Evolutionary conservation across 2,797 vertebrate species (phyloP).

Genomic region (Gymnocypris eckloni): DNA sequence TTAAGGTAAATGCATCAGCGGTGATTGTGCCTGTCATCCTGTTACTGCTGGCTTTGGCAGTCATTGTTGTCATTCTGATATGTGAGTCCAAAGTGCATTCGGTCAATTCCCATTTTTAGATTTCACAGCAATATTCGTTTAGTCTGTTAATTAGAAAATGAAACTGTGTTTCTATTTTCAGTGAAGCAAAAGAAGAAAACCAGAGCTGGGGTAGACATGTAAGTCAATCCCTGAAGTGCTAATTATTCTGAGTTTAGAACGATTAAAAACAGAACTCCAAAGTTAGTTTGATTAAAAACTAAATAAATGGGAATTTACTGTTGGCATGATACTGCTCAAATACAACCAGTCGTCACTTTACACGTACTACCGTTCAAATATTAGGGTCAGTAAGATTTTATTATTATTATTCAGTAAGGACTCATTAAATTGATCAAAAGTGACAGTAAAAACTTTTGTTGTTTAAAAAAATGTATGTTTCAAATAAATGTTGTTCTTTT

Average conservation of each 20-base stretch:
- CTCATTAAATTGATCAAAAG: background rate
- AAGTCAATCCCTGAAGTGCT: conserved; percentile 57
- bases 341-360: background rate
- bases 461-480: background rate
- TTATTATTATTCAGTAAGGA: background rate
- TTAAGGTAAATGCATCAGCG: conserved; percentile 28
- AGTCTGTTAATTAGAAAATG: background rate
- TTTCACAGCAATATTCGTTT: background rate
- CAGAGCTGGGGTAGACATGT: conserved; percentile 56
- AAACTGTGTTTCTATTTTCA: conserved; percentile 56
- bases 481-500: background rate
- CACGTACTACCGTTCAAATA: background rate
- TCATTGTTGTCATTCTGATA: conserved; percentile 32
- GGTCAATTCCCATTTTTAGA: background rate
- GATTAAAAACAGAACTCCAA: background rate
- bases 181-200: conserved; percentile 60
- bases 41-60: conserved; percentile 33
- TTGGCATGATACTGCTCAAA: background rate
- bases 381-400: background rate
- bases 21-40: conserved; percentile 49
- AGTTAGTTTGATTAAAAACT: background rate
- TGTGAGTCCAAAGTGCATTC: conserved; percentile 53
- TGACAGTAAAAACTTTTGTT: background rate
- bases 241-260: background rate
- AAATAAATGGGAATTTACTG: background rate